These are phyloP conservation scores for Psittacula derbiana DNA, from an alignment of 2,797 vertebrate species.

Conservation along the genomic window DNA sequence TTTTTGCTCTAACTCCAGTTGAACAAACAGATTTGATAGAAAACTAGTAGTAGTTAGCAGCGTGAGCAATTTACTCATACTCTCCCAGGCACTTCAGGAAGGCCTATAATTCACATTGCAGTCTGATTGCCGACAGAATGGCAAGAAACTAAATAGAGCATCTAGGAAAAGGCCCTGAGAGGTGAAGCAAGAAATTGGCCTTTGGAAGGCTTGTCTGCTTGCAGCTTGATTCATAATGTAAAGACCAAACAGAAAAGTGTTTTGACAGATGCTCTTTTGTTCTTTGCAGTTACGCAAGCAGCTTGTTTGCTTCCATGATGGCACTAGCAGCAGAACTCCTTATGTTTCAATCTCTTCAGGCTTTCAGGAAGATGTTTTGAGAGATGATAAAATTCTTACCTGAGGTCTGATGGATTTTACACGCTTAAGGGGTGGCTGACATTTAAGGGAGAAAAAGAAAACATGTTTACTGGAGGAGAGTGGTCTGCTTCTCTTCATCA, in stretches of 20 bases:
- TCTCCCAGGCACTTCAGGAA: background rate
- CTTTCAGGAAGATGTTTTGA: background rate
- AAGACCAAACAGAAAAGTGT: background rate
- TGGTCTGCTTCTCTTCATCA: background rate
- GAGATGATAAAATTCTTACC: background rate
- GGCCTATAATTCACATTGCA: background rate
- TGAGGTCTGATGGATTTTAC: background rate
- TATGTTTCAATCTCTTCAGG: background rate
- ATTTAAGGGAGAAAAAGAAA: background rate
- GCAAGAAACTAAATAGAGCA: background rate
- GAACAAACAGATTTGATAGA: background rate
- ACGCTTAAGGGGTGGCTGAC: background rate
- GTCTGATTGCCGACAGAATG: background rate
- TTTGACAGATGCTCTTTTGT: conserved; percentile 3
- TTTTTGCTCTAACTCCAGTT: background rate
- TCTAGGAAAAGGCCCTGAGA: background rate
- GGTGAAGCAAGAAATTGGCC: background rate
- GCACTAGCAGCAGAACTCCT: background rate
- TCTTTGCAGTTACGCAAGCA: conserved; percentile 1
- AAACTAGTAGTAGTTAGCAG: background rate
- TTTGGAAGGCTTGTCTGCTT: background rate
- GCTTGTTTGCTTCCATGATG: background rate
- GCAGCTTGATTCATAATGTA: background rate
- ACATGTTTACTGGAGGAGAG: background rate
- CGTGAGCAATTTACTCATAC: background rate